Conservation (phyloP, 1,140 invertebrate species). For the Archivesica marissinica region DNA sequence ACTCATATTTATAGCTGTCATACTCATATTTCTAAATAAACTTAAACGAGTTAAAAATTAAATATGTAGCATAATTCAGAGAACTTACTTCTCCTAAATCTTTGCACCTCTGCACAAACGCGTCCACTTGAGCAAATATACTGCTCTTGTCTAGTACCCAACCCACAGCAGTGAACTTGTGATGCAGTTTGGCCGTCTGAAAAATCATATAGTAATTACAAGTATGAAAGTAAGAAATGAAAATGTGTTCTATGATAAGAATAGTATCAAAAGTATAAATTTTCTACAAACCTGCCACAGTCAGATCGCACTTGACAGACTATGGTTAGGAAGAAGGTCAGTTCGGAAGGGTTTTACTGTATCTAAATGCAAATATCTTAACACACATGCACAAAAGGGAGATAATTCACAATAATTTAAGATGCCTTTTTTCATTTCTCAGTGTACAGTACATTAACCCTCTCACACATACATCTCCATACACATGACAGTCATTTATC, state of each 20-base stretch:
- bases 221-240: conserved; percentile 5
- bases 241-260: neutral
- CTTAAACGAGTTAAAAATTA: neutral
- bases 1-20: too few species aligned
- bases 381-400: too few species aligned
- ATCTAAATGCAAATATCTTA: too few species aligned
- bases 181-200: conserved; percentile 83
- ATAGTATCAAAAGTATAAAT: neutral
- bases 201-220: too few species aligned
- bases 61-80: neutral
- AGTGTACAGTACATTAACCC: too few species aligned
- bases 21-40: neutral
- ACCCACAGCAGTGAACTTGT: conserved; percentile 81
- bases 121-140: conserved; percentile 93
- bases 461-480: too few species aligned
- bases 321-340: neutral
- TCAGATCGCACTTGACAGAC: too few species aligned
- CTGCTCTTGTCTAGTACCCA: conserved; percentile 91
- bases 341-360: too few species aligned
- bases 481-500: too few species aligned
- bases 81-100: conserved; percentile 91
- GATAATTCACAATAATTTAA: too few species aligned
- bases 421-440: too few species aligned
- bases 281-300: too few species aligned
- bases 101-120: conserved; percentile 92